Base-by-base conservation (phyloP, 2,113 vertebrate species). In the Cercopithecus mona region DNA sequence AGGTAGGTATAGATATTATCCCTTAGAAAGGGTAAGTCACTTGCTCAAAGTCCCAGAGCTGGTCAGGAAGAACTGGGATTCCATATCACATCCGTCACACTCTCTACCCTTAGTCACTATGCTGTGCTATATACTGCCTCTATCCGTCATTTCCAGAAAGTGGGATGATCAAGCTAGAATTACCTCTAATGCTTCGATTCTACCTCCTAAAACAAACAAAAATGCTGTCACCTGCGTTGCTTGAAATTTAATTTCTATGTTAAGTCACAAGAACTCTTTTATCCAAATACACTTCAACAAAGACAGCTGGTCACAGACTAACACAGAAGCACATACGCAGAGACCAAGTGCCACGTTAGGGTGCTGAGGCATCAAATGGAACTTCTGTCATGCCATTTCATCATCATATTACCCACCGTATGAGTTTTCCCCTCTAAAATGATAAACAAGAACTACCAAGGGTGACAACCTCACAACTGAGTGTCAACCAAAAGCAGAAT, bases 401-500 rank as follows among this genome's bases (percentile, higher is more conserved):
- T 30, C 68, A 43, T 79, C n/a, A 2, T 9, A 61, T 32, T 88
- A 45, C 25, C 72, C 73, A 73, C 43, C 30, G 40, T 59, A 61
- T 20, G 52, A 94, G 72, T 7, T 55, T 12, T 68, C 52, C 40
- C 18, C 35, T 93, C 48, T 79, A 45, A 75, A 75, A 78, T 66
- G 57, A 94, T 66, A 93, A 87, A 72, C 23, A 57, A 75, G 25
- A 89, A 82, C 66, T 55, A 27, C 17, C 8, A 70, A 35, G 84
- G 27, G 76, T 93, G 70, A 87, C 73, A 95, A 78, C 38, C 92
- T 97, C n/a, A 90, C n/a, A 92, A 72, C 43, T 2, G 57, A 2
- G 13, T 76, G 12, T 85, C 50, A 96, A 76, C 35, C 40, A 92
- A 97, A 64, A 94, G 64, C 32, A 80, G 79, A 92, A 88, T 81